Base-by-base conservation (phyloP, 1,140 invertebrate genomes). In the Hycleus cichorii region DNA sequence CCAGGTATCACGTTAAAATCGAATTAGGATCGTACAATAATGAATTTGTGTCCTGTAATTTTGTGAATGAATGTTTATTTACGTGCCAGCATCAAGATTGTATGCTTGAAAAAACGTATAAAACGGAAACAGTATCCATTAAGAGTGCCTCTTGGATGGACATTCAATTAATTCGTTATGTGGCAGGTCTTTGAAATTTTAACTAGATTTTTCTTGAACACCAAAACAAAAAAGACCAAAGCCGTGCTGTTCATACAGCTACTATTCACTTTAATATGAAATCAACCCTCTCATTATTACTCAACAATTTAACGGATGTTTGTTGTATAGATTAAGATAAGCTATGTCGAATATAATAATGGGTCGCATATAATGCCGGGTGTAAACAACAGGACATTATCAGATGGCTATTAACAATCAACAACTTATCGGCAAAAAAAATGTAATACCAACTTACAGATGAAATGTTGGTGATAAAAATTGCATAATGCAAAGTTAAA, bases 281-380 rank as follows among this genome's bases (percentile, higher is more conserved):
- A n/a, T 38, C 47, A 48, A 24, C 47, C 25, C 47, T 50, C 47
- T 43, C 56, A 12, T 49, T 57, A 60, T 60, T 60, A 60, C 58
- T 24, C 48, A 60, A 60, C 58, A 56, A 60, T 60, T 60, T 60
- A 56, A 60, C 58, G 58, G 46, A 60, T 55, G 52, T 60, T 49
- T 60, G 58, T 49, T 43, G 43, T 60, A 40, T 44, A 57, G 56
- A 57, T 57, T 45, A 49, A 57, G 56, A 57, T 57, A 57, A 50
- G 38, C 18, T 43, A 39, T 46, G 4, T 5, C 10, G 40, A 42
- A 42, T n/a, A 10, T 42, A 42, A 42, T 42, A 42, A 56, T 48
- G 32, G 47, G 54, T 46, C 47, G 39, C 46, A 42, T 38, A 43
- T 57, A 57, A 57, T 57, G 12, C 54, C 11, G 48, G 48, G 54